A percentile compares a stretch with the other conserved stretches of the same genome.
Evolutionary conservation across 2,113 vertebrate genomes (phyloP).

Genomic region (Nycticryphes semicollaris): DNA sequence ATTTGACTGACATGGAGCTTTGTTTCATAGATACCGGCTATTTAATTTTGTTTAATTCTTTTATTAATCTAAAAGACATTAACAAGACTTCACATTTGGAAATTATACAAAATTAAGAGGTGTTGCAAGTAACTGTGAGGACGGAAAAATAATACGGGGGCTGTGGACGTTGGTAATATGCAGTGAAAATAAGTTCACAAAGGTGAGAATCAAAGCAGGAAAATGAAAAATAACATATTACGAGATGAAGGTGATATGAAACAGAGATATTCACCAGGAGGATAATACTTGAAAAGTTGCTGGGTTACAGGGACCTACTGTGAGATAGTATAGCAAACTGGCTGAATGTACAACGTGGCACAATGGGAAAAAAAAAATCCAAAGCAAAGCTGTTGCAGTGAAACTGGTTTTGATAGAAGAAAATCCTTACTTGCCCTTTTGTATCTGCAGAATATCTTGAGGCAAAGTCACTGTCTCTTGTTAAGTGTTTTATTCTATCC

Average conservation of each 20-base stretch:
- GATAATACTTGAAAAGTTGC: neutral
- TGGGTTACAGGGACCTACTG: neutral
- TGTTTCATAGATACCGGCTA: neutral
- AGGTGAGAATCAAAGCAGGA: constrained; percentile 10
- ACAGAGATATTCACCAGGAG: neutral
- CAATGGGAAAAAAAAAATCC: neutral
- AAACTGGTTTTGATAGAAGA: neutral
- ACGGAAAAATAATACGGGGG: neutral
- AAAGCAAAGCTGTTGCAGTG: neutral
- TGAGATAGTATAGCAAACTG: neutral
- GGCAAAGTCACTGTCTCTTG: constrained; percentile 1
- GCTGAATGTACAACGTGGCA: neutral
- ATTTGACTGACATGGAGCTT: neutral
- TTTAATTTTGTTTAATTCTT: neutral
- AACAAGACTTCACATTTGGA: neutral
- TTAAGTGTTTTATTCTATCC: constrained; percentile 8
- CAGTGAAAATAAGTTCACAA: neutral
- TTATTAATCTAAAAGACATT: neutral
- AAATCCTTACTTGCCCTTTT: neutral
- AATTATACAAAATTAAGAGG: neutral
- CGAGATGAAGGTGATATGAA: neutral
- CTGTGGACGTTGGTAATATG: neutral
- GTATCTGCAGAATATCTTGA: neutral
- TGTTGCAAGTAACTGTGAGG: neutral
- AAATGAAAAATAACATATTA: neutral